Conservation (phyloP, 2,888 invertebrate species). For the Mimas tiliae region DNA sequence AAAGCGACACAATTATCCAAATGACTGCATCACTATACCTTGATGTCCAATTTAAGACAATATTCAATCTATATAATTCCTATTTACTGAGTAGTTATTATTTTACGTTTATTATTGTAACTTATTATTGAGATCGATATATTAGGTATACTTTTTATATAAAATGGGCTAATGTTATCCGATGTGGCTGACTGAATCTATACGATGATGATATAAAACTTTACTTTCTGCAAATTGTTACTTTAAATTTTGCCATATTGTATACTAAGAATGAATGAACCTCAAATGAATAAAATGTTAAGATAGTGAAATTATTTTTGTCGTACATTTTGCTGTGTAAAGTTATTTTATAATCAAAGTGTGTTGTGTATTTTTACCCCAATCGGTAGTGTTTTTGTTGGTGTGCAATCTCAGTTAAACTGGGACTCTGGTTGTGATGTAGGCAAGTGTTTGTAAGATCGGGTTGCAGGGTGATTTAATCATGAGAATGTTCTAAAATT, state of each 20-base stretch:
- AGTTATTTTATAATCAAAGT: not conserved
- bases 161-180: no score
- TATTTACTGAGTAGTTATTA: conserved; percentile 55
- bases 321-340: not conserved
- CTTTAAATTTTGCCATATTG: no score
- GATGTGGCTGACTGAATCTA: no score
- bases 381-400: conserved; percentile 13
- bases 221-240: no score
- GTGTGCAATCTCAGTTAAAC: not conserved
- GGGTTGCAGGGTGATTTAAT: conserved; percentile 7
- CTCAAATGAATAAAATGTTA: no score
- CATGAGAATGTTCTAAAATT: not conserved
- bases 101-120: not conserved
- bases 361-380: conserved; percentile 1
- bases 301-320: not conserved
- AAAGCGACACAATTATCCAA: conserved; percentile 31
- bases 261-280: no score
- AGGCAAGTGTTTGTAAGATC: not conserved
- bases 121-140: conserved; percentile 3
- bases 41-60: conserved; percentile 68
- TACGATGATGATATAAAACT: no score
- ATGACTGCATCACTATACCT: conserved; percentile 20
- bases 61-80: conserved; percentile 61
- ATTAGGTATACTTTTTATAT: not conserved
- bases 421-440: conserved; percentile 6